phyloP scores from a whole-genome alignment of 2,888 invertebrate species.

The Amitus sp. region DNA sequence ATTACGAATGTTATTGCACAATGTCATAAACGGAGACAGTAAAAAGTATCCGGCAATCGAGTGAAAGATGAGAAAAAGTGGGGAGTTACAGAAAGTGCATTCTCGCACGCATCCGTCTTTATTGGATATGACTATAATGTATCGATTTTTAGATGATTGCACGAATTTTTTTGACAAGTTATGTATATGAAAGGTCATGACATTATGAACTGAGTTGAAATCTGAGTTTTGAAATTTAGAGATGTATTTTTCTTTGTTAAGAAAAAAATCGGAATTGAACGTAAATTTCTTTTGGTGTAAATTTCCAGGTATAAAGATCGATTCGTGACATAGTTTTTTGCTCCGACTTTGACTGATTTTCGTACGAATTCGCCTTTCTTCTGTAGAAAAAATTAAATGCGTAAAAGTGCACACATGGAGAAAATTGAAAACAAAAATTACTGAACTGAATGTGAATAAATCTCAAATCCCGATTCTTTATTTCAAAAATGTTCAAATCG shows the following conservation, averaged over 20 bases:
- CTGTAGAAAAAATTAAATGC: background rate
- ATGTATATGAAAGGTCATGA: too few species aligned
- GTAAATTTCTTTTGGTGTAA: constrained; percentile 17
- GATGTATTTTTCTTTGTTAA: too few species aligned
- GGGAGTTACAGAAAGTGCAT: constrained; percentile 4
- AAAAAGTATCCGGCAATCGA: background rate
- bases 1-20: background rate
- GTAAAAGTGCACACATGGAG: too few species aligned
- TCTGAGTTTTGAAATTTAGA: too few species aligned
- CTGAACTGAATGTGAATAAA: too few species aligned
- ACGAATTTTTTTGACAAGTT: background rate
- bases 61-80: background rate
- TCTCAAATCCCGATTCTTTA: too few species aligned
- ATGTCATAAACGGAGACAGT: constrained; percentile 1
- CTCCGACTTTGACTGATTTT: too few species aligned
- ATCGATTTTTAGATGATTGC: background rate
- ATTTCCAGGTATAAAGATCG: constrained; percentile 8
- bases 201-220: too few species aligned
- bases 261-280: constrained; percentile 29
- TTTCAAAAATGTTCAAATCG: too few species aligned
- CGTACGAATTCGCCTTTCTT: background rate
- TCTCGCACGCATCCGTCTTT: constrained; percentile 5
- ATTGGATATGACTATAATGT: background rate
- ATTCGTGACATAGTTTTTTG: background rate
- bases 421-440: too few species aligned